phyloP scores from a whole-genome alignment of 2,113 vertebrate species.

The Tragelaphus strepsiceros region DNA sequence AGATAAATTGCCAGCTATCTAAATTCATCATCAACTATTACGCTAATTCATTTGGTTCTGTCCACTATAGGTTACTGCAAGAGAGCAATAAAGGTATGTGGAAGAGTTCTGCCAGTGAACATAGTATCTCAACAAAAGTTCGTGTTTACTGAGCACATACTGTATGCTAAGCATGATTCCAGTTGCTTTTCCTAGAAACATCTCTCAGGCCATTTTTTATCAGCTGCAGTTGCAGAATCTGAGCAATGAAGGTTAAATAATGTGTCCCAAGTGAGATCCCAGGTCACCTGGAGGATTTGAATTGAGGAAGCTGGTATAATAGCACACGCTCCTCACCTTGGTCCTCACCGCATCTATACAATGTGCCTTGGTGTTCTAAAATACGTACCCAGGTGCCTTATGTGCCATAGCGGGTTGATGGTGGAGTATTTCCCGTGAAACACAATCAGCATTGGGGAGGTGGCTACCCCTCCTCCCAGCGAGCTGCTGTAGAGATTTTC shows the following conservation, averaged over 20 bases:
- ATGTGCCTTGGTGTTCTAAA: not conserved
- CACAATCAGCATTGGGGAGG: slow-evolving; percentile 95
- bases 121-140: not conserved
- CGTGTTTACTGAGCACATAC: not conserved
- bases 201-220: not conserved
- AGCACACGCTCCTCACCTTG: no score
- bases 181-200: not conserved
- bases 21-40: not conserved
- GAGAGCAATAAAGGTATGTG: not conserved
- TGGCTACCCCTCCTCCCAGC: slow-evolving; percentile 93
- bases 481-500: slow-evolving; percentile 95
- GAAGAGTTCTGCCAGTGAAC: not conserved
- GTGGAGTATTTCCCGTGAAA: slow-evolving; percentile 90
- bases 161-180: not conserved
- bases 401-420: slow-evolving; percentile 92
- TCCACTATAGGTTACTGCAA: not conserved
- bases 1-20: not conserved
- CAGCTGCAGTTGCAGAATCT: not conserved
- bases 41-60: not conserved
- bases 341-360: not conserved
- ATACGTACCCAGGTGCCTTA: slow-evolving; percentile 92
- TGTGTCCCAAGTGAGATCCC: not conserved
- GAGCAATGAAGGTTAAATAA: not conserved
- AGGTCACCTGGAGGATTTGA: not conserved
- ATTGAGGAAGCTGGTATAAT: not conserved